Base-by-base conservation (phyloP, 2,113 vertebrate genomes). In the Amazona vittata region DNA sequence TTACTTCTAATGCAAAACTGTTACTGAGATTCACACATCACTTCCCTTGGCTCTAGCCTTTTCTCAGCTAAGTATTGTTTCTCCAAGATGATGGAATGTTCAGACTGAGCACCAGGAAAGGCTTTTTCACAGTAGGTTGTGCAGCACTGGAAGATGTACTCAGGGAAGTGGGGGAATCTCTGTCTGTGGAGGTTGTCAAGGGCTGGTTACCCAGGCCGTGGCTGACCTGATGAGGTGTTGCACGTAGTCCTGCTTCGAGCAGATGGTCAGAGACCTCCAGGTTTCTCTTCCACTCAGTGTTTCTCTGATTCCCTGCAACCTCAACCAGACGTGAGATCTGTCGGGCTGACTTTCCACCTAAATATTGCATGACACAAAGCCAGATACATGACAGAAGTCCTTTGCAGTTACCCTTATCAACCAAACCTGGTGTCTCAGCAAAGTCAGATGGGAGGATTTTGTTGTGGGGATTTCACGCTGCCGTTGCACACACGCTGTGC, bases 401-500 rank as follows among this genome's bases (percentile, higher is more conserved):
- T 85, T 16, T 57, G 26, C 49, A 22, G 50, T n/a, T 57, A 11
- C 52, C n/a, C 28, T 79, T 44, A 14, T 18, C 24, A 60, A 25
- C 47, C 52, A 33, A 35, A 77, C 28, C 53, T 11, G 28, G 19
- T 41, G 43, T 7, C 60, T 69, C 50, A 90, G 59, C 53, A 20
- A 11, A 84, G 41, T 44, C 16, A 46, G 35, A 12, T 12, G 62
- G 44, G 71, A 76, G 6, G 25, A 33, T 31, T 46, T 70, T 55
- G 16, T 60, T 10, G 12, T 15, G 55, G 55, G 81, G 33, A 12
- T 71, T 81, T 43, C 44, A 46, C 17, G 41, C 59, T 59, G 37
- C 50, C 31, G 1, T 25, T 41, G 24, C 20, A 20, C 8, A 0
- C 26, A 17, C 6, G 0, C 53, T 62, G 24, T 18, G 26, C 18